These are phyloP conservation scores for Odontomachus brunneus DNA, from an alignment of 1,140 invertebrate genomes.

Conservation along the genomic window DNA sequence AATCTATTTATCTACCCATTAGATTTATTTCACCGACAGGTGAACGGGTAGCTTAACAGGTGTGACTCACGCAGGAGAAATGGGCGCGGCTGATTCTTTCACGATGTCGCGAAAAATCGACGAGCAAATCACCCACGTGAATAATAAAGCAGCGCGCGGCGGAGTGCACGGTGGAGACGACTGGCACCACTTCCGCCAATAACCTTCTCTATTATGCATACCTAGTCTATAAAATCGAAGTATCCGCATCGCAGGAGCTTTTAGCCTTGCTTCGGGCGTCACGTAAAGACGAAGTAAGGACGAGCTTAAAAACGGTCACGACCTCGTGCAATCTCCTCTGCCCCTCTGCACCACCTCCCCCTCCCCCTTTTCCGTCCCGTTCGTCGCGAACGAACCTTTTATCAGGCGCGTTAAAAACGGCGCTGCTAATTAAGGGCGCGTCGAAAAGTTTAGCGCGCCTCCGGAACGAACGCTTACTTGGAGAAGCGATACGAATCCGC, in stretches of 20 bases:
- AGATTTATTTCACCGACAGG: no score
- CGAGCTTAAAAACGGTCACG: slow-evolving; percentile 45
- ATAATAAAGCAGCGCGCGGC: slow-evolving; percentile 51
- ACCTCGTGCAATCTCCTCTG: not conserved
- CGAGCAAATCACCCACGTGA: slow-evolving; percentile 29
- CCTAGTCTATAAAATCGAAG: slow-evolving; percentile 59
- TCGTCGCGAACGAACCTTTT: slow-evolving; percentile 39
- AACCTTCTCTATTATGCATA: slow-evolving; percentile 63
- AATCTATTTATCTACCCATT: no score
- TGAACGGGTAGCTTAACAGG: not conserved
- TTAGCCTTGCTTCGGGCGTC: slow-evolving; percentile 51
- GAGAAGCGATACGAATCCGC: slow-evolving; percentile 33
- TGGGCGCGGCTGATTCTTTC: slow-evolving; percentile 35
- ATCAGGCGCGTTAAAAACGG: slow-evolving; percentile 40
- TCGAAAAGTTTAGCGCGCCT: slow-evolving; percentile 46
- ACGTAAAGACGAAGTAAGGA: slow-evolving; percentile 46
- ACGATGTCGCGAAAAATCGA: slow-evolving; percentile 31
- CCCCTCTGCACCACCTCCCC: no score
- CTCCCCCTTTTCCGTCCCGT: not conserved
- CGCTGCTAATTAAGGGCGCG: slow-evolving; percentile 45
- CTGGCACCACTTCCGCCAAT: slow-evolving; percentile 49
- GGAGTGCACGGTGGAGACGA: slow-evolving; percentile 29
- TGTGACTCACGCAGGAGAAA: not conserved
- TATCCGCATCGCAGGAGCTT: slow-evolving; percentile 60
- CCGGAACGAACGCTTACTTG: not conserved